Conservation (phyloP, 1,140 invertebrate species). For the Dendrolimus kikuchii region DNA sequence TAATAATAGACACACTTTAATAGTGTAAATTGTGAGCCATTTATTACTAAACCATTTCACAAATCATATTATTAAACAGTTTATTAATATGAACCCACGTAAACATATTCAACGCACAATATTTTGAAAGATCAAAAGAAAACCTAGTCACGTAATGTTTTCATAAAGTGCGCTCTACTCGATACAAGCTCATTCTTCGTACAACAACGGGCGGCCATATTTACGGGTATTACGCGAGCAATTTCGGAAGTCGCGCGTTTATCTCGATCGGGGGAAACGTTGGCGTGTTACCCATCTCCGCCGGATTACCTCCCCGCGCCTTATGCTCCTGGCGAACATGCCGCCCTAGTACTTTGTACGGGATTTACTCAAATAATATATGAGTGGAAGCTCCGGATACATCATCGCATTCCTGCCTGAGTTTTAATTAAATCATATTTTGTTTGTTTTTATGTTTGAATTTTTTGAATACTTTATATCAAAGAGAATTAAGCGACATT, state of each 20-base stretch:
- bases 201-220: background rate
- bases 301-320: constrained; percentile 7
- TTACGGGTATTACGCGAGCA: constrained; percentile 12
- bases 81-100: background rate
- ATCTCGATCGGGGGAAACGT: constrained; percentile 17
- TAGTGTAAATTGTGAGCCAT: background rate
- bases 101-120: background rate
- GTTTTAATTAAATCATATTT: too few relatives aligned
- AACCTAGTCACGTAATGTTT: constrained; percentile 2
- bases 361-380: too few relatives aligned
- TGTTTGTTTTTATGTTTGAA: too few relatives aligned
- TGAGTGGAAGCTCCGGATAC: too few relatives aligned
- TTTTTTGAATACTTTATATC: too few relatives aligned
- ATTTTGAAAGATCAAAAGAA: background rate
- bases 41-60: background rate
- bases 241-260: constrained; percentile 17
- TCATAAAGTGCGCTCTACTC: constrained; percentile 1
- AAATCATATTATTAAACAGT: background rate
- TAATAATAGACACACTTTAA: too few relatives aligned
- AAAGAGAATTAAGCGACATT: too few relatives aligned
- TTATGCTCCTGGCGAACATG: too few relatives aligned
- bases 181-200: background rate
- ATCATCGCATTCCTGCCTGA: too few relatives aligned
- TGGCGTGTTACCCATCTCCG: constrained; percentile 16
- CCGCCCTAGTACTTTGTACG: too few relatives aligned